phyloP scores from a whole-genome alignment of 2,888 invertebrate genomes.

The Pantelozetes paolii region DNA sequence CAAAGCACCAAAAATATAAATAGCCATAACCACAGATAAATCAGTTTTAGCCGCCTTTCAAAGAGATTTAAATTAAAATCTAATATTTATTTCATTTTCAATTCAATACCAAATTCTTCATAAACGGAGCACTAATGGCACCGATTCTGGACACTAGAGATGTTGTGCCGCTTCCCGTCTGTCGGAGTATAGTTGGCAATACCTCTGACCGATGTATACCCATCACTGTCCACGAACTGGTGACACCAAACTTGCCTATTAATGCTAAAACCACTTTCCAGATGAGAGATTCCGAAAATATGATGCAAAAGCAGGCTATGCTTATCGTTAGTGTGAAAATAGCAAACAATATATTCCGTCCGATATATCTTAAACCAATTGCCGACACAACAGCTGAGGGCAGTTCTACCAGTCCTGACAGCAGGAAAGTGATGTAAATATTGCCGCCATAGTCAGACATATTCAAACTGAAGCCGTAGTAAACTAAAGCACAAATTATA shows the following conservation, averaged over 20 bases:
- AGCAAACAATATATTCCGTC: slow-evolving; percentile 12
- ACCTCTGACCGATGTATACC: slow-evolving; percentile 21
- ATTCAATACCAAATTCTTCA: slow-evolving; percentile 40
- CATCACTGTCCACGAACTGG: neutral
- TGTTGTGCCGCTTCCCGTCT: slow-evolving; percentile 29
- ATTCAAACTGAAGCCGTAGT: slow-evolving; percentile 76
- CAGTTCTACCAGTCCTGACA: slow-evolving; percentile 72
- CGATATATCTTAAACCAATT: slow-evolving; percentile 14
- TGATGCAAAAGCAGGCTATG: neutral
- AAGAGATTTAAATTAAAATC: neutral
- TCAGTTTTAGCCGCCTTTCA: neutral
- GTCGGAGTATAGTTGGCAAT: slow-evolving; percentile 40
- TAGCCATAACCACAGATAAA: slow-evolving; percentile 24
- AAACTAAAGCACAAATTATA: slow-evolving; percentile 79
- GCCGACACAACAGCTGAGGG: slow-evolving; percentile 60
- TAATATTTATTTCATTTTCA: neutral
- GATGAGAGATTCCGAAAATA: neutral
- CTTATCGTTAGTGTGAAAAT: neutral
- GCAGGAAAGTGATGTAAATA: slow-evolving; percentile 71
- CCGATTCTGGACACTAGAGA: slow-evolving; percentile 39
- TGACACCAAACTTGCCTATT: slow-evolving; percentile 38
- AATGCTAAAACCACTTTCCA: slow-evolving; percentile 24
- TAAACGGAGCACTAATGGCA: slow-evolving; percentile 40
- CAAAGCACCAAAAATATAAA: slow-evolving; percentile 23
- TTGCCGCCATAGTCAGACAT: slow-evolving; percentile 75